Conservation (phyloP, 2,888 invertebrate genomes). For the Melanotus villosus region DNA sequence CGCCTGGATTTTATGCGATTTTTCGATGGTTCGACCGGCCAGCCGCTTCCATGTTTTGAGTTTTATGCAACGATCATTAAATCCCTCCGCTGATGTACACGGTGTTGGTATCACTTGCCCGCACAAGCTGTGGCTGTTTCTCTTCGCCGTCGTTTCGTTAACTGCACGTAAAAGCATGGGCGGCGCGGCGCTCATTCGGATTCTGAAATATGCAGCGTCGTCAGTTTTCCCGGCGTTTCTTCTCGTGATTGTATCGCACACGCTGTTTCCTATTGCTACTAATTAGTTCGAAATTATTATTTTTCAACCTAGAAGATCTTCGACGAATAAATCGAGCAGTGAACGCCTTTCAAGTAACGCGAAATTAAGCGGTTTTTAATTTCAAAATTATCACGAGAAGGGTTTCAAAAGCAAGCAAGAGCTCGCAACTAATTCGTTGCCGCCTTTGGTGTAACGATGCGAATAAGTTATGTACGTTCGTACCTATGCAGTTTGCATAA, state of each 20-base stretch:
- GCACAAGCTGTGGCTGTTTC: constrained; percentile 24
- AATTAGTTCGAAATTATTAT: constrained; percentile 6
- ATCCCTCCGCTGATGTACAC: constrained; percentile 51
- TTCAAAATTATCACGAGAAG: neutral
- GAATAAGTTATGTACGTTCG: constrained; percentile 26
- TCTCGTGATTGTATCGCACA: constrained; percentile 4
- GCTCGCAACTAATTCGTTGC: neutral
- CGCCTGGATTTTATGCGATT: constrained; percentile 55
- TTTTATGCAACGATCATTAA: constrained; percentile 58
- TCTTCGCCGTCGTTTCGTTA: constrained; percentile 31
- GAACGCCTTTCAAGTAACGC: neutral
- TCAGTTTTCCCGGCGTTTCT: constrained; percentile 2
- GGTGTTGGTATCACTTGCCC: constrained; percentile 29
- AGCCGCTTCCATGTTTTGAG: constrained; percentile 56
- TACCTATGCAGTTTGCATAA: constrained; percentile 33
- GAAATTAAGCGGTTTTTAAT: neutral
- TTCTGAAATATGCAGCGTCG: constrained; percentile 27
- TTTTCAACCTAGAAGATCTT: neutral
- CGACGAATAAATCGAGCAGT: neutral
- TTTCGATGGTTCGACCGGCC: constrained; percentile 51
- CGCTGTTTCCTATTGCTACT: constrained; percentile 1
- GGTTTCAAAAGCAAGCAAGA: neutral
- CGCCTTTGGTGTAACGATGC: neutral
- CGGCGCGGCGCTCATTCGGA: constrained; percentile 8
- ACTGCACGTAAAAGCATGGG: constrained; percentile 28